A percentile compares a stretch with the other conserved stretches of the same genome.
Evolutionary conservation across 2,888 invertebrate species (phyloP).

Genomic region (Oegoconia quadripuncta): DNA sequence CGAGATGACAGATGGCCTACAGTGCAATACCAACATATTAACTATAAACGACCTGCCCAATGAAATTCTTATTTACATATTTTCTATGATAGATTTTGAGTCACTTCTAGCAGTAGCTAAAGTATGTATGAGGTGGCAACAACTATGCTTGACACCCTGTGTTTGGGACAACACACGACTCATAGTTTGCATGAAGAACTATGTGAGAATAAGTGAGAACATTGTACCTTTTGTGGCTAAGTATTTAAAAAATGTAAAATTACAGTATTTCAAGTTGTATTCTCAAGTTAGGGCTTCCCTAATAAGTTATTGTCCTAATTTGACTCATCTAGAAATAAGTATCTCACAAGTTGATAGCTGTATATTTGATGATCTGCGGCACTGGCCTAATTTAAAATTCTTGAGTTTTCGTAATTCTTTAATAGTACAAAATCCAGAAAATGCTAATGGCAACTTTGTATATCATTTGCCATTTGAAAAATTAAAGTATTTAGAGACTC

Average conservation of each 20-base stretch:
- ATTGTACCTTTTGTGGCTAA: conserved; percentile 75
- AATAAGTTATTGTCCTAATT: conserved; percentile 71
- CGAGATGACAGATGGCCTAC: conserved; percentile 57
- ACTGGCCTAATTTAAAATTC: conserved; percentile 73
- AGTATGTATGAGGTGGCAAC: conserved; percentile 72
- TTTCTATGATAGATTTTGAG: conserved; percentile 76
- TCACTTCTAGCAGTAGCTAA: conserved; percentile 68
- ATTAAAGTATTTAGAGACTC: conserved; percentile 61
- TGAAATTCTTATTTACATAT: conserved; percentile 74
- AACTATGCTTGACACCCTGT: conserved; percentile 68
- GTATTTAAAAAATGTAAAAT: conserved; percentile 74
- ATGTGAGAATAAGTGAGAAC: conserved; percentile 69
- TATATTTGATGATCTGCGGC: conserved; percentile 71
- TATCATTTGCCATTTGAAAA: conserved; percentile 74
- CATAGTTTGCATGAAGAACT: conserved; percentile 76
- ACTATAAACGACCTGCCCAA: conserved; percentile 75
- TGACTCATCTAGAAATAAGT: conserved; percentile 76
- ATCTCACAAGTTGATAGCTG: conserved; percentile 76
- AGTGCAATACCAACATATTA: conserved; percentile 44
- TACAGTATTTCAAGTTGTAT: conserved; percentile 77
- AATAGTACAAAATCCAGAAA: conserved; percentile 67
- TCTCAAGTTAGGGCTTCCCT: conserved; percentile 71
- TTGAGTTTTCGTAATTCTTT: conserved; percentile 74
- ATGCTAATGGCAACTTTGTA: conserved; percentile 69
- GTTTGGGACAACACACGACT: conserved; percentile 75